Conservation (phyloP, 2,113 vertebrate species). For the Scopus umbretta region DNA sequence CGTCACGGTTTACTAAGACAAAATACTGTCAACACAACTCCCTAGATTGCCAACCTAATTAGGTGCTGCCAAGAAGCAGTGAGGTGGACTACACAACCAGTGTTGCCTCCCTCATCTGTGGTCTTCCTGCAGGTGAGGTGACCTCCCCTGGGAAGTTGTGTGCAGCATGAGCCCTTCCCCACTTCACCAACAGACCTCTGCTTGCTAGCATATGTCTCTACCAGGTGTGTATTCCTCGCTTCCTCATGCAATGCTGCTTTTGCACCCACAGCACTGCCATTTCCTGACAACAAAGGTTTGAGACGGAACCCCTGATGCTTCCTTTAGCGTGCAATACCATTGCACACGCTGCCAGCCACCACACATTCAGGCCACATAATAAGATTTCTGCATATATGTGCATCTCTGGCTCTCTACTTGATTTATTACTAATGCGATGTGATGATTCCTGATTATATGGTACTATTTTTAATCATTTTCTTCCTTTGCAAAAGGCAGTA, state of each 20-base stretch:
- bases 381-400: not conserved
- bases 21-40: not conserved
- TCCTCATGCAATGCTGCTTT: not conserved
- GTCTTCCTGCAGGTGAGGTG: not conserved
- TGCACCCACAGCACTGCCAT: not conserved
- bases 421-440: not conserved
- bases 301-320: accelerated
- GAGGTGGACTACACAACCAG: not conserved
- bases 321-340: accelerated
- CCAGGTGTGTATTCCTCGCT: not conserved
- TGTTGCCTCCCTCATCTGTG: not conserved
- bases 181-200: too few species aligned
- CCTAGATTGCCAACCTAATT: too few species aligned
- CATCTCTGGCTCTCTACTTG: not conserved
- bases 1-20: not conserved
- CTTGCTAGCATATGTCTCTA: not conserved
- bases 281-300: not conserved
- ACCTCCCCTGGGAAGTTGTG: accelerated
- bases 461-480: not conserved
- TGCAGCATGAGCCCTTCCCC: accelerated
- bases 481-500: not conserved
- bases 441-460: not conserved
- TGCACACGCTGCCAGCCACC: not conserved
- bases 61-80: not conserved
- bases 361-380: not conserved